phyloP scores from a whole-genome alignment of 1,140 invertebrate species.

The Hydropsyche tenuis region DNA sequence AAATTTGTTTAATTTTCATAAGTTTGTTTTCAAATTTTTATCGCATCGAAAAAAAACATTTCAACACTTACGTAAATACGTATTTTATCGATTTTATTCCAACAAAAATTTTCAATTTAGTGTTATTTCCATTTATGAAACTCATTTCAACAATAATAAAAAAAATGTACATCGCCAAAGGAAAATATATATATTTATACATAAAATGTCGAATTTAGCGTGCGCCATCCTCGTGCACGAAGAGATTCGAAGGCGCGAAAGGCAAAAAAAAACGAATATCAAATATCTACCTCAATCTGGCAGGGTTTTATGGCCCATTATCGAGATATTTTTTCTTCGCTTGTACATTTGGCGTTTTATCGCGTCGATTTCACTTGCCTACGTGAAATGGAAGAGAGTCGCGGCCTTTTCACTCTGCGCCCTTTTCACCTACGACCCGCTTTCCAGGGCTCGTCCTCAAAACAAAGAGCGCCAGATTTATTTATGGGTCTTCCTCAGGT shows the following conservation, averaged over 20 bases:
- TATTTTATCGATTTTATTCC: no score
- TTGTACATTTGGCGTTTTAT: slow-evolving; percentile 26
- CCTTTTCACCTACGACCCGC: not conserved
- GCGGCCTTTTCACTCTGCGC: not conserved
- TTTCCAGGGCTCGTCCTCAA: not conserved
- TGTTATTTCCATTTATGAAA: no score
- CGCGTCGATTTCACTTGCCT: slow-evolving; percentile 7
- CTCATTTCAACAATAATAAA: no score
- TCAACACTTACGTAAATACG: no score
- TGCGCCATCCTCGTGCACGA: no score
- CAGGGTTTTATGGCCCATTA: slow-evolving; percentile 21
- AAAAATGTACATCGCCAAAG: no score
- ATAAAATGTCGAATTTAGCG: no score
- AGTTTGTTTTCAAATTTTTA: no score
- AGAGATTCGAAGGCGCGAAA: not conserved
- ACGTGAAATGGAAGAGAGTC: not conserved
- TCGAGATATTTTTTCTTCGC: slow-evolving; percentile 22
- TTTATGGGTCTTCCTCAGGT: not conserved
- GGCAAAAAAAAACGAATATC: not conserved
- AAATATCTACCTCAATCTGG: slow-evolving; percentile 7
- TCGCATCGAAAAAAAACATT: no score
- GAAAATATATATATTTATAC: no score
- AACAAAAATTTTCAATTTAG: no score
- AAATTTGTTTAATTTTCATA: no score
- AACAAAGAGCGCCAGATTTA: not conserved